Conservation (phyloP, 1,140 invertebrate species). For the Coenobita brevimanus region DNA sequence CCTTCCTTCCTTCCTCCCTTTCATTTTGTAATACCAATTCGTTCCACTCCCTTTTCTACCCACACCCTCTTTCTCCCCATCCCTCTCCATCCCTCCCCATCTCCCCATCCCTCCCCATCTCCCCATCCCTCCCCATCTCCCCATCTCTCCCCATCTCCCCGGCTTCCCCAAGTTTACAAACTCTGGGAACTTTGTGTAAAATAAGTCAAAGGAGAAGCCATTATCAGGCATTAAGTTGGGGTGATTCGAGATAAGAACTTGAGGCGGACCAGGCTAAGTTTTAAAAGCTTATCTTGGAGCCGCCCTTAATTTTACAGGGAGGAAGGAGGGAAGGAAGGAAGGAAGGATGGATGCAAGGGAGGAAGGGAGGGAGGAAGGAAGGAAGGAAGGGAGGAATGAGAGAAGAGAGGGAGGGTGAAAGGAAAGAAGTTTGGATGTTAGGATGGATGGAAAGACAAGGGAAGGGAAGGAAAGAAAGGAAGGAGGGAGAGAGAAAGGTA, state of each 20-base stretch:
- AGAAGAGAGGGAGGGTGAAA: not conserved
- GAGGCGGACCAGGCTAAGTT: constrained; percentile 20
- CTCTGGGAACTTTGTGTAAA: constrained; percentile 47
- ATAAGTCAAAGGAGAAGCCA: constrained; percentile 59
- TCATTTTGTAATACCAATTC: not conserved
- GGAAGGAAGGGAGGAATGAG: not conserved
- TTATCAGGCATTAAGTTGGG: constrained; percentile 60
- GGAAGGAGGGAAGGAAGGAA: not conserved
- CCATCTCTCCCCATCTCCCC: not conserved
- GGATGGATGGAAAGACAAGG: not conserved
- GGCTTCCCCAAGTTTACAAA: constrained; percentile 31
- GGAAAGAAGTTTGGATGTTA: no score
- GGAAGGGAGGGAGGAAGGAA: not conserved
- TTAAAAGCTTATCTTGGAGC: constrained; percentile 54
- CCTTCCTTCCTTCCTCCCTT: no score
- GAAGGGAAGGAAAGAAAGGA: not conserved
- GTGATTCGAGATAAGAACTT: constrained; percentile 63
- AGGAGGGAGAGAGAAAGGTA: not conserved
- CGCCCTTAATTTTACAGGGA: constrained; percentile 50
- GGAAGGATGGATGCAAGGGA: not conserved
- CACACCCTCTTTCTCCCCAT: no score
- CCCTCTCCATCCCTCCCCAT: not conserved
- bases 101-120: no score
- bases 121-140: not conserved
- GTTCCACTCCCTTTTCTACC: no score